Evolutionary conservation across 1,140 invertebrate species (phyloP).

Genomic region (Aporrectodea caliginosa): DNA sequence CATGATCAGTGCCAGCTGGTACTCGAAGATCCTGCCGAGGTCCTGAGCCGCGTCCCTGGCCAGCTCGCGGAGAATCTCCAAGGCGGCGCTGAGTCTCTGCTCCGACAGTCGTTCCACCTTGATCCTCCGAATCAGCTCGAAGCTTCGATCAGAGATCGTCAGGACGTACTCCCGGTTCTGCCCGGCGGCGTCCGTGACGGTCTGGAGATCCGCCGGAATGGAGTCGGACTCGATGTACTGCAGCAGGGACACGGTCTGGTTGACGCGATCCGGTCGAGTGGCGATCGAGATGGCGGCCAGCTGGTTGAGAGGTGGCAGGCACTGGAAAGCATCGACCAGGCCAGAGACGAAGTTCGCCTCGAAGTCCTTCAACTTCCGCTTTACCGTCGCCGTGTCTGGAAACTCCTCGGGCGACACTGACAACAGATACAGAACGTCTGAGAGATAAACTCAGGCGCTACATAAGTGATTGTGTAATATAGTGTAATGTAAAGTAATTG

Average conservation of each 20-base stretch:
- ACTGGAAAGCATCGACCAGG: conserved; percentile 13
- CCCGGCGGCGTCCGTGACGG: not conserved
- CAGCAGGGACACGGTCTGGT: conserved; percentile 1
- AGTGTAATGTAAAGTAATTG: too few species aligned
- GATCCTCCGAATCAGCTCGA: not conserved
- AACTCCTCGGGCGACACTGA: conserved; percentile 18
- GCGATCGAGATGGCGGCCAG: conserved; percentile 20
- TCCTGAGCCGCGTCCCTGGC: conserved; percentile 21
- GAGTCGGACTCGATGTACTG: not conserved
- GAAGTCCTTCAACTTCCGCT: conserved; percentile 21
- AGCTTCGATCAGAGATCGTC: not conserved
- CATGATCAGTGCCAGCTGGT: conserved; percentile 27
- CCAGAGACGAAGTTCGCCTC: conserved; percentile 11
- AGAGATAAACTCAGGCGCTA: too few species aligned
- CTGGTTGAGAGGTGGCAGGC: conserved; percentile 11
- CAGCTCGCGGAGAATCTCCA: conserved; percentile 18
- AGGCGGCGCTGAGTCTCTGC: not conserved
- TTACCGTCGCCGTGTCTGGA: conserved; percentile 16
- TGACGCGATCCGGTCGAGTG: not conserved
- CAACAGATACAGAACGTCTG: too few species aligned
- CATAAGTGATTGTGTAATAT: too few species aligned
- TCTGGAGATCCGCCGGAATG: not conserved
- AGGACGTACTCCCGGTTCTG: not conserved
- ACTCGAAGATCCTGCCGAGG: conserved; percentile 25
- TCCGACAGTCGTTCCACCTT: conserved; percentile 14